phyloP scores from a whole-genome alignment of 2,888 invertebrate species.

The Melipona bicolor region DNA sequence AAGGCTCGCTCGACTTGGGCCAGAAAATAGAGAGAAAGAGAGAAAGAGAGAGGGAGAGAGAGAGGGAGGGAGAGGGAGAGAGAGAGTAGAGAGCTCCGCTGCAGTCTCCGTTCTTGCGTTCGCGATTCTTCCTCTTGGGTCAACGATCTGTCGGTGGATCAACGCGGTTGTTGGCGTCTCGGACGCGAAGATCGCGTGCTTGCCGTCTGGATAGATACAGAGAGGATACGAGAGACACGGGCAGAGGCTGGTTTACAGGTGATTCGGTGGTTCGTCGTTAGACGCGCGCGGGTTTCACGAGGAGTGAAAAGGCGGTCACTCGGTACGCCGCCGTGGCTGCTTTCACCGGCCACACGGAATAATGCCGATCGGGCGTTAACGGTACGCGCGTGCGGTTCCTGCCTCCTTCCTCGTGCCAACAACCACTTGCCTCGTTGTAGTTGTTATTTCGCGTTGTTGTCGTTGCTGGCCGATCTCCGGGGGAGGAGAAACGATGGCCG shows the following conservation, averaged over 20 bases:
- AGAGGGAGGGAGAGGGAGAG: too few relatives aligned
- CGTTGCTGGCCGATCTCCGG: too few relatives aligned
- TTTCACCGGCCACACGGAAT: constrained; percentile 73
- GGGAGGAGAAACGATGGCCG: constrained; percentile 43
- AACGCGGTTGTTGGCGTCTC: too few relatives aligned
- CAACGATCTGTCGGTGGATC: constrained; percentile 53
- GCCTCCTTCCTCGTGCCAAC: too few relatives aligned
- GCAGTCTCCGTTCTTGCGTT: constrained; percentile 9
- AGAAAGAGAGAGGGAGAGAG: too few relatives aligned
- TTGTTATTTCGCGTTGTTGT: too few relatives aligned
- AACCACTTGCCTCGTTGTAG: too few relatives aligned
- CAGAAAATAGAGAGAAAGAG: constrained; percentile 26
- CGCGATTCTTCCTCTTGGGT: constrained; percentile 47
- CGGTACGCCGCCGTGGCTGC: constrained; percentile 66
- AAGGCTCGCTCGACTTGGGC: constrained; percentile 19
- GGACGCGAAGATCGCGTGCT: too few relatives aligned
- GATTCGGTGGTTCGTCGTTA: neutral
- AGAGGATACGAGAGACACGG: too few relatives aligned
- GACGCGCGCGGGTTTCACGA: constrained; percentile 46
- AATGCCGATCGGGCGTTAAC: constrained; percentile 68
- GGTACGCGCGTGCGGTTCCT: constrained; percentile 37
- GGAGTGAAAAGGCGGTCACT: constrained; percentile 81
- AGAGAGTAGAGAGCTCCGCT: too few relatives aligned
- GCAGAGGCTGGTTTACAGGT: too few relatives aligned
- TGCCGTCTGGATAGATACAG: too few relatives aligned